A percentile compares a stretch with the other conserved stretches of the same genome.
phyloP scores from a whole-genome alignment of 2,113 vertebrate species.

The Raja brachyura region DNA sequence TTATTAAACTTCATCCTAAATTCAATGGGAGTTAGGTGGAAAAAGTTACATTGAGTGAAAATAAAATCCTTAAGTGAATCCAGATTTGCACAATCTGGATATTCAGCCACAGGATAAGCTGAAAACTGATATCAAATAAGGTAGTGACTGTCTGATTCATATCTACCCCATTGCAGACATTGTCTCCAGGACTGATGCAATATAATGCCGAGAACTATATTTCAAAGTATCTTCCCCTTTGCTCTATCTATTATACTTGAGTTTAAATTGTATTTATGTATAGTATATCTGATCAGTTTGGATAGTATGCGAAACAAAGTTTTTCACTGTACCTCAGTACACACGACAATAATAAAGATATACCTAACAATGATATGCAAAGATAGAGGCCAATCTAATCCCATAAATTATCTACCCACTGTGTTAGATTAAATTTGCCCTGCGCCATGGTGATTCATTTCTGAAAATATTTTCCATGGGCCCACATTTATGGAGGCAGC shows the following conservation, averaged over 20 bases:
- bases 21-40: neutral
- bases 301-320: no score
- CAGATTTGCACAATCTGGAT: neutral
- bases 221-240: no score
- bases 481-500: neutral
- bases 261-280: no score
- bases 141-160: no score
- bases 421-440: neutral
- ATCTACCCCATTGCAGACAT: no score
- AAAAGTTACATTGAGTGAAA: neutral
- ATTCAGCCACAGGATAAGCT: neutral
- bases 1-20: neutral
- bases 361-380: neutral
- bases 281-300: no score
- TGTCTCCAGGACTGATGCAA: no score
- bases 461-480: neutral
- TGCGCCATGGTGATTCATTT: neutral
- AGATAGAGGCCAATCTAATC: neutral
- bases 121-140: neutral
- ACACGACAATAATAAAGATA: no score
- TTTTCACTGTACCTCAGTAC: no score
- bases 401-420: neutral
- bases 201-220: no score
- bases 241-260: no score
- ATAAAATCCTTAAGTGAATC: neutral